Evolutionary conservation across 2,888 invertebrate species (phyloP).

Genomic region (Pachymerium ferrugineum): DNA sequence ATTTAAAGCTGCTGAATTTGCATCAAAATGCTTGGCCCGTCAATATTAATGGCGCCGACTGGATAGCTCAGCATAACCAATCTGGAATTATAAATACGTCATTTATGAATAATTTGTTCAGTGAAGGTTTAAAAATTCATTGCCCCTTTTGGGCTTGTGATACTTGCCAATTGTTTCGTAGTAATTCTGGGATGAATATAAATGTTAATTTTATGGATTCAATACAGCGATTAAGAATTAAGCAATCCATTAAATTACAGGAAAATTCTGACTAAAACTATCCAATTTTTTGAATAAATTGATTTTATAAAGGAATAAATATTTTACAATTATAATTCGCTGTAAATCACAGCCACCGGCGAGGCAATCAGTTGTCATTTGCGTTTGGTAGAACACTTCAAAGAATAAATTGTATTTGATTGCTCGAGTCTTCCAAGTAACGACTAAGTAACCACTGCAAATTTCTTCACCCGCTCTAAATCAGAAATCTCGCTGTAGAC

Average conservation of each 20-base stretch:
- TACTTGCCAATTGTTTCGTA: not conserved
- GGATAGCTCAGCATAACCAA: not conserved
- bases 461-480: no score
- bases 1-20: not conserved
- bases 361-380: no score
- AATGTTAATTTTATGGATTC: constrained; percentile 13
- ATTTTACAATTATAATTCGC: no score
- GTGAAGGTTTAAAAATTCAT: constrained; percentile 1
- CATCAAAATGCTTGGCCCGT: constrained; percentile 5
- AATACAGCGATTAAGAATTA: not conserved
- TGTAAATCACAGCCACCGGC: no score
- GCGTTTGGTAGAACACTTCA: no score
- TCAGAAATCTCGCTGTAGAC: no score
- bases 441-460: no score
- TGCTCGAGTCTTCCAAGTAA: no score
- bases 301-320: no score
- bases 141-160: not conserved
- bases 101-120: constrained; percentile 6
- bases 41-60: not conserved
- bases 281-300: no score
- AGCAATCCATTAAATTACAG: not conserved
- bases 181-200: not conserved
- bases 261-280: not conserved
- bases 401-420: no score
- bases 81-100: not conserved